A percentile compares a stretch with the other conserved stretches of the same genome.
These are phyloP conservation scores for Ecliptopera silaceata DNA, from an alignment of 2,888 invertebrate species.

Conservation along the genomic window DNA sequence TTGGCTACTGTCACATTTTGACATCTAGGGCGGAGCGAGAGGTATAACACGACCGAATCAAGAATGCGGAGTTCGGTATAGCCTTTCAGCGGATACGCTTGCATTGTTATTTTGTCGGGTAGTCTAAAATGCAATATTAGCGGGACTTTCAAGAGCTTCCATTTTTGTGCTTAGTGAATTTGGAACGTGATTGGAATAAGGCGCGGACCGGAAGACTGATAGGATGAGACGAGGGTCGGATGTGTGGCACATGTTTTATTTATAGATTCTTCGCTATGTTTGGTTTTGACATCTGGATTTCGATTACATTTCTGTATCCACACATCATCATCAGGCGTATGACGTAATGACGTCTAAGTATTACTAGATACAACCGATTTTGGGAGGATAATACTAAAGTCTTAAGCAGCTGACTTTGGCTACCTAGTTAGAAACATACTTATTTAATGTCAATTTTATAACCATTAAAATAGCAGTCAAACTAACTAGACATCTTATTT, in stretches of 20 bases:
- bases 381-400: too few relatives aligned
- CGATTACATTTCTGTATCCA: too few relatives aligned
- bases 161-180: constrained; percentile 28
- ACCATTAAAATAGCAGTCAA: neutral
- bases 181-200: constrained; percentile 19
- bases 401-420: neutral
- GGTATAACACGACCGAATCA: constrained; percentile 48
- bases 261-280: neutral
- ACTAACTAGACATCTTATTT: neutral
- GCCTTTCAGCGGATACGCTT: neutral
- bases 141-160: constrained; percentile 18
- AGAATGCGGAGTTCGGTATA: constrained; percentile 22
- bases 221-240: constrained; percentile 1
- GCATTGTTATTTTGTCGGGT: constrained; percentile 31
- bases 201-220: constrained; percentile 9
- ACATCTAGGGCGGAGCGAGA: constrained; percentile 54
- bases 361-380: too few relatives aligned
- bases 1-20: constrained; percentile 59
- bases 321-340: too few relatives aligned
- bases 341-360: too few relatives aligned
- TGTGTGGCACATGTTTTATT: constrained; percentile 5
- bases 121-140: constrained; percentile 16
- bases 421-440: neutral
- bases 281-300: neutral
- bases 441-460: neutral